Conservation (phyloP, 2,888 invertebrate genomes). For the Zele albiditarsus region DNA sequence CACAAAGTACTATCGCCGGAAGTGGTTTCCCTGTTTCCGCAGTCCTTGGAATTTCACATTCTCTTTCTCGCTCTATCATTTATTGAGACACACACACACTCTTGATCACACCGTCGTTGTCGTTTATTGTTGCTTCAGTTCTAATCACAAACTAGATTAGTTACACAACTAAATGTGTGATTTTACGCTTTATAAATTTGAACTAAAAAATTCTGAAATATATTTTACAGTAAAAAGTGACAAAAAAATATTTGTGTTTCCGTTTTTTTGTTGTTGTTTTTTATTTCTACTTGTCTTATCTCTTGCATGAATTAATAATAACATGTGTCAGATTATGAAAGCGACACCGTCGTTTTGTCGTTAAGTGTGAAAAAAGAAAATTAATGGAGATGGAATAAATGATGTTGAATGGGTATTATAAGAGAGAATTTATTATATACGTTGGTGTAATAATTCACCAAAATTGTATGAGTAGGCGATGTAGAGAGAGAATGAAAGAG, state of each 20-base stretch:
- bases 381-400: neutral
- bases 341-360: neutral
- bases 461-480: conserved; percentile 6
- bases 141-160: neutral
- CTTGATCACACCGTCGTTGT: neutral
- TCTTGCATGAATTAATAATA: neutral
- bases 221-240: neutral
- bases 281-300: too few relatives aligned
- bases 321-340: neutral
- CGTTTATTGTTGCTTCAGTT: neutral
- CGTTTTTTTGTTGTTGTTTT: too few relatives aligned
- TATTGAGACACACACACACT: neutral
- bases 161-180: neutral
- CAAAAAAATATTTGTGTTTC: too few relatives aligned
- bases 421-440: neutral
- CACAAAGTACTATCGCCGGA: conserved; percentile 33
- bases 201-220: neutral
- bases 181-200: neutral
- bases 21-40: conserved; percentile 38
- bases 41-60: conserved; percentile 23
- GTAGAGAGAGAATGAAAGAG: neutral
- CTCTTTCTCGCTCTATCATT: neutral
- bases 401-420: neutral
- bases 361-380: too few relatives aligned
- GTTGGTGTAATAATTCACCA: neutral